Percentiles rank a stretch among this genome's conserved stretches.
phyloP scores from a whole-genome alignment of 2,113 vertebrate genomes.

The Pterocles orientalis region DNA sequence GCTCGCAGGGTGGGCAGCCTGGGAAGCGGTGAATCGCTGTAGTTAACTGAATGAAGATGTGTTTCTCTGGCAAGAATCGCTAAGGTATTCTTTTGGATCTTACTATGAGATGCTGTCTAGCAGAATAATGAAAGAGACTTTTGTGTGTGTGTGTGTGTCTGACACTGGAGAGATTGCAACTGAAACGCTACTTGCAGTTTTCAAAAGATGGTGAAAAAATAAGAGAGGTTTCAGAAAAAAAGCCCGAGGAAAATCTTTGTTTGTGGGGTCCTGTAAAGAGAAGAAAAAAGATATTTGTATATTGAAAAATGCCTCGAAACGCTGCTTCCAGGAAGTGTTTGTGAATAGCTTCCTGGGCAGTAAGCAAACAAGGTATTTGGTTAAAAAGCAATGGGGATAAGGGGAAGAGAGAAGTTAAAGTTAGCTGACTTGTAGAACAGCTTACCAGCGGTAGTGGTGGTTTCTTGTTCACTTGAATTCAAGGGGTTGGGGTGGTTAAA shows the following conservation, averaged over 20 bases:
- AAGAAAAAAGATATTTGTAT: background rate
- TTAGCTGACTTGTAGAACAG: background rate
- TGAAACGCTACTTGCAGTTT: background rate
- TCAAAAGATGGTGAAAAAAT: background rate
- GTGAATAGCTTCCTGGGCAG: background rate
- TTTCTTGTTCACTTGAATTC: background rate
- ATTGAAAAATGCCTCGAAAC: background rate
- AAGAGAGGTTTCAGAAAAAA: background rate
- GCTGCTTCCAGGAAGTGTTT: background rate
- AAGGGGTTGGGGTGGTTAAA: background rate
- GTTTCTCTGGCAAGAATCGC: background rate
- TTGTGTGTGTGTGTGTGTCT: background rate
- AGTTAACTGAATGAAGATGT: background rate
- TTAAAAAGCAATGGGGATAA: background rate
- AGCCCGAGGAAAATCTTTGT: background rate
- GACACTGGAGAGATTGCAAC: background rate
- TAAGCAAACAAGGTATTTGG: background rate
- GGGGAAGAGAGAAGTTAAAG: background rate
- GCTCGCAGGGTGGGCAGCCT: constrained; percentile 17
- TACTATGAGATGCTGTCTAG: background rate
- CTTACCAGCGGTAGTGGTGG: background rate
- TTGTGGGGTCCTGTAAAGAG: background rate
- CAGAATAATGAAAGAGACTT: background rate
- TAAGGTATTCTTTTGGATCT: constrained; percentile 9
- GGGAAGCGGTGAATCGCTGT: background rate